Conservation (phyloP, 30 jellyfish, hydroid and myxozoan species). For the Catostylus mosaicus region DNA sequence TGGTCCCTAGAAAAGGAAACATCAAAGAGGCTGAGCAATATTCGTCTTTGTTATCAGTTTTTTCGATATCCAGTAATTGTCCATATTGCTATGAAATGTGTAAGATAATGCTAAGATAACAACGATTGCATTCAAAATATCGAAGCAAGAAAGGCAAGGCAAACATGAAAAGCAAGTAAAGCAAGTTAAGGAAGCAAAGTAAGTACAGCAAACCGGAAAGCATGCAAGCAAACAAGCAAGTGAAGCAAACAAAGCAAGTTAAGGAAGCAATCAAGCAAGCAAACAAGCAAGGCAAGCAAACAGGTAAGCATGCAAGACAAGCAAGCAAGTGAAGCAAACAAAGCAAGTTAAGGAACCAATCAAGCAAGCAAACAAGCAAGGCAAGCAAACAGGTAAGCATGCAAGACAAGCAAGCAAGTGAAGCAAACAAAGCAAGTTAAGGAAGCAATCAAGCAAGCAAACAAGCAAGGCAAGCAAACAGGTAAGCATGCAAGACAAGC, state of each 20-base stretch:
- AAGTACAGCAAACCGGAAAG: background rate
- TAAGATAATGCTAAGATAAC: background rate
- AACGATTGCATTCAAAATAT: background rate
- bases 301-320: background rate
- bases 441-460: background rate
- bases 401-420: too few relatives aligned
- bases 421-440: too few relatives aligned
- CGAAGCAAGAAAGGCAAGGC: background rate
- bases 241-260: background rate
- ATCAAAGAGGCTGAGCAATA: too few relatives aligned
- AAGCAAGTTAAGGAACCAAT: too few relatives aligned
- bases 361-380: background rate
- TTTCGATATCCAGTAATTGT: too few relatives aligned
- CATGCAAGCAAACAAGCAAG: background rate
- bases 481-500: background rate
- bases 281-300: background rate
- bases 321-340: too few relatives aligned
- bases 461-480: background rate
- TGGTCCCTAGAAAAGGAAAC: constrained; percentile 22
- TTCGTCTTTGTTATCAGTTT: too few relatives aligned
- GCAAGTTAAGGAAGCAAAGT: background rate
- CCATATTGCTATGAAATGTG: background rate
- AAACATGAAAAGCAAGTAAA: background rate
- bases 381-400: background rate
- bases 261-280: background rate